Conservation (phyloP, 2,888 invertebrate species). For the Lasioglossum malachurum region DNA sequence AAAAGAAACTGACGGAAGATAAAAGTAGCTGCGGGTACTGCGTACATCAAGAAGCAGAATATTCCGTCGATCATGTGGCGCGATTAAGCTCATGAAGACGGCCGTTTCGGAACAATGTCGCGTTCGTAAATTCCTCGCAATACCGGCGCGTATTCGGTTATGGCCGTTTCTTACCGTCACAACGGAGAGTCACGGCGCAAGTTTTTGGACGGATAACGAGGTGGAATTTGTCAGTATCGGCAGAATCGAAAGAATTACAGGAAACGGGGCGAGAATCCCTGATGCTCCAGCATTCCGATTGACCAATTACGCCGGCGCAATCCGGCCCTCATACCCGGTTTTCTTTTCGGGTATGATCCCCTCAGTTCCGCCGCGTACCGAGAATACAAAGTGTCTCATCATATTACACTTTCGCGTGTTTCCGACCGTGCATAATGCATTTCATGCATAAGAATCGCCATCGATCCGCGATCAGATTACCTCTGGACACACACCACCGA, state of each 20-base stretch:
- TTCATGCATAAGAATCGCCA: background rate
- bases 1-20: background rate
- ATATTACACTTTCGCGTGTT: background rate
- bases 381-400: constrained; percentile 38
- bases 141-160: constrained; percentile 56
- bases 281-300: constrained; percentile 59
- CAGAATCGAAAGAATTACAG: constrained; percentile 57
- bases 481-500: background rate
- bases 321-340: constrained; percentile 6
- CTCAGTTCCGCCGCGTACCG: constrained; percentile 12
- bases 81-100: background rate
- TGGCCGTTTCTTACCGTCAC: constrained; percentile 44
- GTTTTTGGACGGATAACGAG: constrained; percentile 56
- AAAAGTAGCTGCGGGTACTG: background rate
- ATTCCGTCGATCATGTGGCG: background rate
- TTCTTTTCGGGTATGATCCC: constrained; percentile 31
- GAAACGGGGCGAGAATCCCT: constrained; percentile 55
- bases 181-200: constrained; percentile 19
- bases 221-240: constrained; percentile 62
- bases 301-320: constrained; percentile 51
- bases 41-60: background rate
- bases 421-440: background rate
- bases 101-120: background rate
- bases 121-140: constrained; percentile 33
- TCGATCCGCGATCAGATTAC: background rate